Evolutionary conservation across 2,888 invertebrate species (phyloP), one percentile per base, ranked within the genome.

Genomic region (Pollenia angustigena): DNA sequence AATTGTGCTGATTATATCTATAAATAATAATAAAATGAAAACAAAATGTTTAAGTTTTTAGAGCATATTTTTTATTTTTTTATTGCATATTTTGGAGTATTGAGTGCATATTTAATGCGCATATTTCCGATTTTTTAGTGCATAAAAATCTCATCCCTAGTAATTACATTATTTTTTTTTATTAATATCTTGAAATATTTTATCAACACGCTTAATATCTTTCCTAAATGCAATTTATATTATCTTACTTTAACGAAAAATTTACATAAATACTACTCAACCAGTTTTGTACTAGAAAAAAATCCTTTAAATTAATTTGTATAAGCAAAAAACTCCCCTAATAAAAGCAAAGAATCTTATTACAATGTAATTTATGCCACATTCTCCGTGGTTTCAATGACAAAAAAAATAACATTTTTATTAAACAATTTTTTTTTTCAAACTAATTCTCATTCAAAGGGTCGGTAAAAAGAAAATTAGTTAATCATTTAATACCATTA

Each of bases 401-500:
- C 32, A 32, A 32, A 32, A 32, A 32, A 23, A 16, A 68, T 32
- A 71, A 60, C 16, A 18, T 54, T 16, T 18, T 71, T 52, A 66
- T 58, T 8, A 16, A 16, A 42, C 12, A 44, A 44, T n/a, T 74
- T 66, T 56, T 23, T 32, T 46, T 18, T n/a, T 1, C n/a, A 12
- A 2, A 40, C 16, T 52, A 54, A 56, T 40, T 62, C 64, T 50
- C 60, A 46, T 44, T 74, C 0, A 56, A 71, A 71, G 54, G 52
- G 16, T 32, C 71, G 0, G 18, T 44, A 48, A 42, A 48, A 72
- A 52, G 42, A 12, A 68, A 72, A 52, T 72, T 66, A 62, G 66
- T 87, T 84, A 87, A 87, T 81, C 76, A 81, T 81, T 84, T 84
- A 84, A 87, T 84, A 62, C 12, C 80, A 78, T 84, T 87, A 78